These are phyloP conservation scores for Vulpes lagopus DNA, from an alignment of 2,113 vertebrate species.

Conservation along the genomic window DNA sequence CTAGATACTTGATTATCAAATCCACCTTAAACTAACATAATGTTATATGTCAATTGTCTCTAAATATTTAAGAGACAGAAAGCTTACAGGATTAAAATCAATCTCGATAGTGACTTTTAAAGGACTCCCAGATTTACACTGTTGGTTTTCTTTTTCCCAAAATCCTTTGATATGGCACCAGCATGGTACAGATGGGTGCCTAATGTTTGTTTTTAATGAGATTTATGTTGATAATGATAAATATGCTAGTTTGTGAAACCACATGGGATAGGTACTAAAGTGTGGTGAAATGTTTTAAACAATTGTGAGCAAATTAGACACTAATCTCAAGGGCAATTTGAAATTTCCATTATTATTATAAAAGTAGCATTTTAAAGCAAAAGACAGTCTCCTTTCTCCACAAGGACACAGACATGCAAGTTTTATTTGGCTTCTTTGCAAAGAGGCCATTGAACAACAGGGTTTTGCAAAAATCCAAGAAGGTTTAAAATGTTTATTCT, in stretches of 20 bases:
- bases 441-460: background rate
- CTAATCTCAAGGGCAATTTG: background rate
- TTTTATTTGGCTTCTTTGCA: constrained; percentile 53
- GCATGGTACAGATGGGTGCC: background rate
- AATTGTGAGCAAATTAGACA: constrained; percentile 31
- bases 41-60: background rate
- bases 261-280: constrained; percentile 15
- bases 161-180: background rate
- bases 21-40: background rate
- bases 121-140: background rate
- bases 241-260: constrained; percentile 25
- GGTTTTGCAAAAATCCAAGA: background rate
- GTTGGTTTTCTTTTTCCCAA: background rate
- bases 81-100: background rate
- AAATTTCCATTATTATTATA: constrained; percentile 14
- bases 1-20: constrained; percentile 9
- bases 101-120: background rate
- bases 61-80: background rate
- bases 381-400: background rate
- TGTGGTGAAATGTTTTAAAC: background rate
- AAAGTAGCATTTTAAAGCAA: constrained; percentile 42
- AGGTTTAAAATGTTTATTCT: constrained; percentile 40
- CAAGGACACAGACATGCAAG: background rate
- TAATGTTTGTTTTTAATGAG: constrained; percentile 47
- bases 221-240: constrained; percentile 62